phyloP scores from a whole-genome alignment of 2,888 invertebrate genomes.

The Heliconius ismenius region DNA sequence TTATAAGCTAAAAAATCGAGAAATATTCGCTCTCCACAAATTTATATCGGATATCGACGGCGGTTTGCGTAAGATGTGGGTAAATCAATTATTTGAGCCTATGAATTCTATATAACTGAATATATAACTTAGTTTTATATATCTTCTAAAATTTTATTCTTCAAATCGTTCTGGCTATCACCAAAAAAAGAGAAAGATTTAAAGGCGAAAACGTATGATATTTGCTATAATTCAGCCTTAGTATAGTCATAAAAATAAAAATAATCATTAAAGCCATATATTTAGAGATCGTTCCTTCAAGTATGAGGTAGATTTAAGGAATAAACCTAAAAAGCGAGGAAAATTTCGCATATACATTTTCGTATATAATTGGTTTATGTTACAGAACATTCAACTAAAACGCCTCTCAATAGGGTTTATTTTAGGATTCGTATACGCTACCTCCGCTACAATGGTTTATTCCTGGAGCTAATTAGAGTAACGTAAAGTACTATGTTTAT shows the following conservation, averaged over 20 bases:
- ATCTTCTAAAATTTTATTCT: too few species aligned
- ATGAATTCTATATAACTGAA: neutral
- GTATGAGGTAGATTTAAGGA: neutral
- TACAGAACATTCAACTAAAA: slow-evolving; percentile 8
- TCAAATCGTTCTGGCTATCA: too few species aligned
- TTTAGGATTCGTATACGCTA: neutral
- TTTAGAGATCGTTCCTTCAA: neutral
- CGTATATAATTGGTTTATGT: slow-evolving; percentile 7
- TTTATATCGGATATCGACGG: slow-evolving; percentile 5
- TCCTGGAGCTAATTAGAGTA: slow-evolving; percentile 36
- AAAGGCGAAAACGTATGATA: too few species aligned
- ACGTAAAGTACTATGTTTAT: slow-evolving; percentile 28
- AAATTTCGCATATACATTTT: slow-evolving; percentile 4
- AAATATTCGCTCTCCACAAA: neutral
- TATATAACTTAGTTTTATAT: too few species aligned
- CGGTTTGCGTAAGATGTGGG: neutral
- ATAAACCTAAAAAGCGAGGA: slow-evolving; percentile 15
- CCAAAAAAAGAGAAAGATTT: too few species aligned
- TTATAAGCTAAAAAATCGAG: too few species aligned
- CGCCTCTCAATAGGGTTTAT: neutral
- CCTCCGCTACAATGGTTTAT: slow-evolving; percentile 24
- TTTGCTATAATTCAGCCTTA: neutral
- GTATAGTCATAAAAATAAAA: neutral
- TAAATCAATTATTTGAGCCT: neutral
- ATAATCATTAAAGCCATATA: neutral